Evolutionary conservation across 2,113 vertebrate genomes (phyloP).

Genomic region (Mesitornis unicolor): DNA sequence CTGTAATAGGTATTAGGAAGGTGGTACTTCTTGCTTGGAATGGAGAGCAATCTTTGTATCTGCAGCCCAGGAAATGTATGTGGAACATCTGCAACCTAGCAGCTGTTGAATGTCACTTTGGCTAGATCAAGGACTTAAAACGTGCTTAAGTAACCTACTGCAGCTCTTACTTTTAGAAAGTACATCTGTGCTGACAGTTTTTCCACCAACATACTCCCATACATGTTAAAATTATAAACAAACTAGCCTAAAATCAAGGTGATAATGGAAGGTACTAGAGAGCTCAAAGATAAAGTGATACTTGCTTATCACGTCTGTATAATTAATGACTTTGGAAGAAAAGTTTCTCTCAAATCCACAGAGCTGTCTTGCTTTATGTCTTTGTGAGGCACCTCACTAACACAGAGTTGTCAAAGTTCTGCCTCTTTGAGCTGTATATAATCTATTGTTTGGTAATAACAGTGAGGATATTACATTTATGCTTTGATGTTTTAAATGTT

Average conservation of each 20-base stretch:
- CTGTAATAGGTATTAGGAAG: neutral
- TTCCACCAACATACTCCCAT: neutral
- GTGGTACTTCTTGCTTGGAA: neutral
- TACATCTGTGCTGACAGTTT: constrained; percentile 42
- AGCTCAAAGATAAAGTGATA: neutral
- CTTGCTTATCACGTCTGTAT: neutral
- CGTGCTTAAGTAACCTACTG: constrained; percentile 1
- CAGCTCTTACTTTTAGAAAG: constrained; percentile 23
- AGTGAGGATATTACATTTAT: neutral
- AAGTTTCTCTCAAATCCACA: neutral
- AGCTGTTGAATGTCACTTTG: constrained; percentile 54
- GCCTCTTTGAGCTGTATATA: neutral
- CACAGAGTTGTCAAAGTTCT: neutral
- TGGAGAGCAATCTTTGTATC: neutral
- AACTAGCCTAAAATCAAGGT: constrained; percentile 29
- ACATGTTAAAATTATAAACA: neutral
- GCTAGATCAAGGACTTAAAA: constrained; percentile 41
- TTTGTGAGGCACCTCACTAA: neutral
- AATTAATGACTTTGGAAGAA: neutral
- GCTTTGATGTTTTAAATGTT: neutral
- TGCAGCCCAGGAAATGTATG: constrained; percentile 12
- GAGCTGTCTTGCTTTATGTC: neutral
- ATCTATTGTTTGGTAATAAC: neutral
- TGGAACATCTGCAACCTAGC: constrained; percentile 28
- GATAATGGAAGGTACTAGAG: constrained; percentile 14